Evolutionary conservation across 2,797 vertebrate species (phyloP), one percentile per base, ranked within the genome.

Genomic region (Tinamus major): DNA sequence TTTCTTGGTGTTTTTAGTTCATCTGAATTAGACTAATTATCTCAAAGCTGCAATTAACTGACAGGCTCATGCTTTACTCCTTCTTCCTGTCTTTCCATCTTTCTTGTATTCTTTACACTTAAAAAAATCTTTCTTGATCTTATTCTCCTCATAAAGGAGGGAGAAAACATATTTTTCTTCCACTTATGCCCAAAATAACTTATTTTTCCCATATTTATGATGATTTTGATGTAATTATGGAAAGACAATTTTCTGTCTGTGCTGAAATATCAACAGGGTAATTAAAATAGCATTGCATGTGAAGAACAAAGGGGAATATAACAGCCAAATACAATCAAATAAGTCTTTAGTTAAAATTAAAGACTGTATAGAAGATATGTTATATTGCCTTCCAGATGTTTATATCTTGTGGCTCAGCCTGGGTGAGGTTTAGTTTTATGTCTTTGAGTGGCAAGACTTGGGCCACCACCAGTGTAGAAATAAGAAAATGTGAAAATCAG

Each of bases 21-120:
- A 29, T 97, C 96, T 98, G 97, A 98, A 98, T 98, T 97, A 97
- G 94, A 97, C 79, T 97, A 98, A 97, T 98, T 97, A 97, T 97
- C 90, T 97, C 94, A 95, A 94, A 96, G 96, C 94, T 98, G 97
- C 91, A 97, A 20, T 15, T 80, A 78, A 69, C 6, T 9, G 26
- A 72, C 55, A 71, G 83, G 5, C 41, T 17, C 13, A 17, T 44
- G 3, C 18, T 68, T 46, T 16, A 1, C 17, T 41, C 75, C 44
- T 35, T 35, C 46, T 29, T 68, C 26, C 33, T 26, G 16, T 53
- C 53, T 56, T 56, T 31, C 3, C 27, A 17, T 55, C 53, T 55
- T 55, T 55, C 3, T 33, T 13, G 2, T 1, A 16, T 61, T 74
- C 5, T 87, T 79, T 62, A 49, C 4, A 46, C 26, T 48, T 61